A percentile compares a stretch with the other conserved stretches of the same genome.
These are phyloP conservation scores for Procambarus virginalis DNA, from an alignment of 1,140 invertebrate species.

Conservation along the genomic window DNA sequence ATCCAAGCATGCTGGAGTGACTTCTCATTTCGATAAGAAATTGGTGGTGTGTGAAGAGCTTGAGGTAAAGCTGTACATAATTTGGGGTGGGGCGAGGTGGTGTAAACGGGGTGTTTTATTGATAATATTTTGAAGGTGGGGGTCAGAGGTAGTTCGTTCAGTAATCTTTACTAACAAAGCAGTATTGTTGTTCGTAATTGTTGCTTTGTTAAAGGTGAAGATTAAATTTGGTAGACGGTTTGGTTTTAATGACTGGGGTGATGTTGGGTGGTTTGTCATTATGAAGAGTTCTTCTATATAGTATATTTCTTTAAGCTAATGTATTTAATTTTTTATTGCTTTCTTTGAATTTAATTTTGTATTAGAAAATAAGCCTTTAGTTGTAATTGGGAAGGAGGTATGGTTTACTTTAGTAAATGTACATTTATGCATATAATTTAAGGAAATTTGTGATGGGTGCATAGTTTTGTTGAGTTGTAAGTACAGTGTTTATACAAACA, in stretches of 20 bases:
- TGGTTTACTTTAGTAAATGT: no score
- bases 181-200: background rate
- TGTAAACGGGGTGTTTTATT: background rate
- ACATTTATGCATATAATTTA: no score
- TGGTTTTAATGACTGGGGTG: background rate
- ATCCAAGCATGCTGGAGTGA: background rate
- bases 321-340: no score
- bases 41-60: background rate
- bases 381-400: no score
- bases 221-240: no score
- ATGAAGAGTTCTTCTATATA: no score
- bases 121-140: background rate
- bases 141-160: background rate
- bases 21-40: background rate
- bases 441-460: no score
- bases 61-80: background rate
- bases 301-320: no score
- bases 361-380: no score
- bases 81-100: background rate
- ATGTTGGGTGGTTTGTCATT: background rate
- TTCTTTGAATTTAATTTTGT: no score
- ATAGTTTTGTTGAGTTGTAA: no score
- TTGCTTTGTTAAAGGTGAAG: background rate
- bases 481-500: no score
- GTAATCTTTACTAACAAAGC: background rate